phyloP scores from a whole-genome alignment of 2,797 vertebrate genomes.

The Synanceia verrucosa region DNA sequence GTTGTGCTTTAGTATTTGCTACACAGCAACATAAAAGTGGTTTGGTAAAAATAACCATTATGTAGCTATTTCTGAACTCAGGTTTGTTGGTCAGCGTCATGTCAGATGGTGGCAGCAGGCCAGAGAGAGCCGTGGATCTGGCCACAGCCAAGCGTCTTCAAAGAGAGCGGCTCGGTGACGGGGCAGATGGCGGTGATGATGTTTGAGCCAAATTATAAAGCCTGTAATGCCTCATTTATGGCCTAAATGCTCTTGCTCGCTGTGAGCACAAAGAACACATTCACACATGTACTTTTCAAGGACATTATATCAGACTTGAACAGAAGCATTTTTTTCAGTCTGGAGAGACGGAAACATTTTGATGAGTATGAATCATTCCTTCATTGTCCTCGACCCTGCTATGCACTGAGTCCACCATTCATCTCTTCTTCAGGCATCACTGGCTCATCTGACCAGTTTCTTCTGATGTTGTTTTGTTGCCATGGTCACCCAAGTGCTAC shows the following conservation, averaged over 20 bases:
- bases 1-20: not conserved
- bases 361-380: slow-evolving; percentile 38
- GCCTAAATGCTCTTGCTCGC: slow-evolving; percentile 24
- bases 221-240: slow-evolving; percentile 55
- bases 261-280: slow-evolving; percentile 34
- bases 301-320: slow-evolving; percentile 14
- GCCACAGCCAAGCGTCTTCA: slow-evolving; percentile 65
- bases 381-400: slow-evolving; percentile 41
- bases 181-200: slow-evolving; percentile 75
- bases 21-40: not conserved
- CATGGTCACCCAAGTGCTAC: slow-evolving; percentile 83
- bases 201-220: slow-evolving; percentile 62
- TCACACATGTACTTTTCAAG: slow-evolving; percentile 30
- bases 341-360: not conserved
- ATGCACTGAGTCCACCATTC: slow-evolving; percentile 62
- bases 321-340: not conserved
- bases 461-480: slow-evolving; percentile 87
- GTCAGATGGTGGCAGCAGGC: slow-evolving; percentile 60
- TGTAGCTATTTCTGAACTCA: slow-evolving; percentile 43
- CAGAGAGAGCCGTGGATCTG: slow-evolving; percentile 62
- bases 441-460: slow-evolving; percentile 79
- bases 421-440: slow-evolving; percentile 71
- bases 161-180: slow-evolving; percentile 72
- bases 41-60: slow-evolving; percentile 11
- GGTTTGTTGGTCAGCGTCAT: slow-evolving; percentile 51